These are phyloP conservation scores for Heliconius congener DNA, from an alignment of 1,140 invertebrate species.

Conservation along the genomic window DNA sequence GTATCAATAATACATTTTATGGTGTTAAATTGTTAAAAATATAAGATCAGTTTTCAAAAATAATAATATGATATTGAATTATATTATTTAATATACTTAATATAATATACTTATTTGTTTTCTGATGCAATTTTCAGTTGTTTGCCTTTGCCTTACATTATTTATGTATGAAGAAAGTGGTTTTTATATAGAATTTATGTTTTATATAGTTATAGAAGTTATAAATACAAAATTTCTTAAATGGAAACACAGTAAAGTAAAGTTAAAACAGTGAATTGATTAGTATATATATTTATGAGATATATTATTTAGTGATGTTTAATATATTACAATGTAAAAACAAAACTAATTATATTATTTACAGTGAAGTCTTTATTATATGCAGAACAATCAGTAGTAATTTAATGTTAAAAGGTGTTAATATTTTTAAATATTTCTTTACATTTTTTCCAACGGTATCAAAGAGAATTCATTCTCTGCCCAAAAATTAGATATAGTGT, in stretches of 20 bases:
- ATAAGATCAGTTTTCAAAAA: not conserved
- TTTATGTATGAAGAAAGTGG: not conserved
- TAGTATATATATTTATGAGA: too few relatives aligned
- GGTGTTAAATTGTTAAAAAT: not conserved
- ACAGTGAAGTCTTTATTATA: not conserved
- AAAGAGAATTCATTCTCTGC: too few relatives aligned
- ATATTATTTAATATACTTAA: not conserved
- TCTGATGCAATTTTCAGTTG: not conserved
- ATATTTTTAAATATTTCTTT: not conserved
- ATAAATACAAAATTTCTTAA: too few relatives aligned
- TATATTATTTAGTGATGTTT: not conserved
- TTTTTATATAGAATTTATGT: not conserved
- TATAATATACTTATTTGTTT: not conserved
- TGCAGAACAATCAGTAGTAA: not conserved
- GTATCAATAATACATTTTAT: not conserved
- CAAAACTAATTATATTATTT: not conserved
- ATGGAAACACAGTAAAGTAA: too few relatives aligned
- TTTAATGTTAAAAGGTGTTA: not conserved
- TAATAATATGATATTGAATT: conserved; percentile 3
- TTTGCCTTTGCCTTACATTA: not conserved
- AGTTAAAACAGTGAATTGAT: too few relatives aligned
- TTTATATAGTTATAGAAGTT: not conserved
- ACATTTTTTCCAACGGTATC: not conserved
- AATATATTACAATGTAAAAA: not conserved
- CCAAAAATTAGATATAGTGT: too few relatives aligned